Conservation (phyloP, 2,797 vertebrate species). For the Sebastes itinus region DNA sequence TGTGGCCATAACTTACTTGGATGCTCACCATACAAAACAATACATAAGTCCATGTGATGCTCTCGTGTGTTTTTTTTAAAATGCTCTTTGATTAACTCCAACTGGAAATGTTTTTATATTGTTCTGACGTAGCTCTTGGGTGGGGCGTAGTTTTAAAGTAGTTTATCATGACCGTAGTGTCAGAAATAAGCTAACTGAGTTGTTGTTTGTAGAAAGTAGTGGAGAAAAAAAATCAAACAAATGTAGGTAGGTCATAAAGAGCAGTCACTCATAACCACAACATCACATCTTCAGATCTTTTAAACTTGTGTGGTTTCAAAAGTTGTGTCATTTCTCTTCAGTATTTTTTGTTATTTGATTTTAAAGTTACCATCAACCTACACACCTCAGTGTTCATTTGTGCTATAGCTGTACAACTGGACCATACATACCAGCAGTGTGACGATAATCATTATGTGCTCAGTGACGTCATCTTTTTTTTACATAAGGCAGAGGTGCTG, state of each 20-base stretch:
- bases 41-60: constrained; percentile 46
- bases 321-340: constrained; percentile 27
- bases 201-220: constrained; percentile 72
- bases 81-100: constrained; percentile 60
- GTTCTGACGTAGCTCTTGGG: constrained; percentile 66
- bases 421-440: constrained; percentile 34
- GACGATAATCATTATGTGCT: not conserved
- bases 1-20: constrained; percentile 33
- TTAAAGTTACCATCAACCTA: constrained; percentile 24
- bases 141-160: constrained; percentile 57
- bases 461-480: constrained; percentile 5
- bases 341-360: constrained; percentile 26
- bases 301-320: constrained; percentile 23
- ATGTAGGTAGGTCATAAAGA: constrained; percentile 66
- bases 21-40: constrained; percentile 31
- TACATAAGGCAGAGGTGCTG: constrained; percentile 33
- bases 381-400: constrained; percentile 53
- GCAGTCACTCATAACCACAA: constrained; percentile 38
- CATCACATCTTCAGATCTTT: constrained; percentile 14
- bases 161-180: constrained; percentile 48
- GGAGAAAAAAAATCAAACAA: constrained; percentile 57
- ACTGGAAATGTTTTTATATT: constrained; percentile 71
- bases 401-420: constrained; percentile 30
- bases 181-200: constrained; percentile 50
- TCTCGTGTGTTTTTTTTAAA: constrained; percentile 51